Conservation (phyloP, 2,797 vertebrate genomes). For the Microcaecilia unicolor region DNA sequence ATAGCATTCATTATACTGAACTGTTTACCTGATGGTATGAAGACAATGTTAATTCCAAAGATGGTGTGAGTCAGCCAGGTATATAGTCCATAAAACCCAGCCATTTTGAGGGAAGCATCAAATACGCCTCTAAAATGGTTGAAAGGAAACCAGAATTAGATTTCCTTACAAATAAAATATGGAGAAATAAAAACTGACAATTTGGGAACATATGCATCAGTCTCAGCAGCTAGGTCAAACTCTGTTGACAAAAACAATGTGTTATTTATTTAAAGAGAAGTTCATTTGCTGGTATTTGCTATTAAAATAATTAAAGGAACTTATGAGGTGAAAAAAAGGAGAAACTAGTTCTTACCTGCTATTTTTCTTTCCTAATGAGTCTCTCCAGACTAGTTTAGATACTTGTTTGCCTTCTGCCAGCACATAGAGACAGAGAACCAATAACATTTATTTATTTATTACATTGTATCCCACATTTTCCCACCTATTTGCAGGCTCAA, state of each 20-base stretch:
- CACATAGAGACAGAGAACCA: no score
- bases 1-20: no score
- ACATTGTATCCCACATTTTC: no score
- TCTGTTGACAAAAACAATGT: rapidly evolving
- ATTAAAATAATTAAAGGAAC: no score
- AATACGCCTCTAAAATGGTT: conserved; percentile 81
- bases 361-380: no score
- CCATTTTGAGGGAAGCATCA: conserved; percentile 98
- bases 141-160: conserved; percentile 23
- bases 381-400: no score
- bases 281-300: no score
- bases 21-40: conserved; percentile 94
- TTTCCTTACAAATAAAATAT: background rate
- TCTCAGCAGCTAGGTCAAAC: background rate
- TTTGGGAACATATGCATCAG: background rate
- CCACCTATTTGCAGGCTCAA: no score
- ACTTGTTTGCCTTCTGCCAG: no score
- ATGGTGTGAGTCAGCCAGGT: conserved; percentile 98
- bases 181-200: background rate
- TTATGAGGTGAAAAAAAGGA: no score
- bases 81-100: conserved; percentile 93
- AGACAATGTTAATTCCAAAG: conserved; percentile 97
- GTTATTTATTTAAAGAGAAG: background rate
- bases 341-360: no score
- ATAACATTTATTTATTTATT: no score